A percentile compares a stretch with the other conserved stretches of the same genome.
Conservation (phyloP, 2,888 invertebrate genomes). For the Morpho achilles region DNA sequence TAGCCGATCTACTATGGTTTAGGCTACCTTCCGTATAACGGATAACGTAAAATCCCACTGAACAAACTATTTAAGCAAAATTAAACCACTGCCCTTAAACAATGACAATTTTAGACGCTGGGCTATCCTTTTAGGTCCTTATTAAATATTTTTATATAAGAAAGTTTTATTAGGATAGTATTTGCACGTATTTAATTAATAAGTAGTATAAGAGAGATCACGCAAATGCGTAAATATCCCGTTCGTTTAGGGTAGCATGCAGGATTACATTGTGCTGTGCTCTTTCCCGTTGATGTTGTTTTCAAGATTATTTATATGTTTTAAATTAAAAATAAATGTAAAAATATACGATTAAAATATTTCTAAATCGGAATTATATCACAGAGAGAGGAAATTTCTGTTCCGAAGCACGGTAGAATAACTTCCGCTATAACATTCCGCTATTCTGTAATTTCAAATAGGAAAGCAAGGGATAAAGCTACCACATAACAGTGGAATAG, state of each 20-base stretch:
- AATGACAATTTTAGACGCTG: conserved; percentile 29
- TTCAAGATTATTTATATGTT: conserved; percentile 22
- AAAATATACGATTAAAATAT: conserved; percentile 29
- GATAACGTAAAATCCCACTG: conserved; percentile 30
- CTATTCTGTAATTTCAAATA: conserved; percentile 37
- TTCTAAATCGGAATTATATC: conserved; percentile 32
- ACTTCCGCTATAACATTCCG: conserved; percentile 37
- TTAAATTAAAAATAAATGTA: conserved; percentile 31
- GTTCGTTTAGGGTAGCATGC: conserved; percentile 5
- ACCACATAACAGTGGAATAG: conserved; percentile 60
- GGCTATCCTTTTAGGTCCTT: conserved; percentile 18
- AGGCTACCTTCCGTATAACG: background rate
- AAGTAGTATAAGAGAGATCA: too few relatives aligned
- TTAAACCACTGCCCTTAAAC: conserved; percentile 21
- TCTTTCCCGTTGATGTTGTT: conserved; percentile 58
- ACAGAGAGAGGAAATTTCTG: conserved; percentile 76
- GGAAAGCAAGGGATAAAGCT: conserved; percentile 69
- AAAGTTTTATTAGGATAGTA: background rate
- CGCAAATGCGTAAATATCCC: too few relatives aligned
- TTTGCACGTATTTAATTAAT: conserved; percentile 8
- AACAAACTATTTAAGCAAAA: conserved; percentile 18
- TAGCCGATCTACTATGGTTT: conserved; percentile 73
- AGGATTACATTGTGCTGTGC: conserved; percentile 23
- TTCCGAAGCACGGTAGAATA: conserved; percentile 67
- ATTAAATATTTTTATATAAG: background rate